Evolutionary conservation across 2,888 invertebrate genomes (phyloP), one percentile per base, ranked within the genome.

Genomic region (Parelbella ahira): DNA sequence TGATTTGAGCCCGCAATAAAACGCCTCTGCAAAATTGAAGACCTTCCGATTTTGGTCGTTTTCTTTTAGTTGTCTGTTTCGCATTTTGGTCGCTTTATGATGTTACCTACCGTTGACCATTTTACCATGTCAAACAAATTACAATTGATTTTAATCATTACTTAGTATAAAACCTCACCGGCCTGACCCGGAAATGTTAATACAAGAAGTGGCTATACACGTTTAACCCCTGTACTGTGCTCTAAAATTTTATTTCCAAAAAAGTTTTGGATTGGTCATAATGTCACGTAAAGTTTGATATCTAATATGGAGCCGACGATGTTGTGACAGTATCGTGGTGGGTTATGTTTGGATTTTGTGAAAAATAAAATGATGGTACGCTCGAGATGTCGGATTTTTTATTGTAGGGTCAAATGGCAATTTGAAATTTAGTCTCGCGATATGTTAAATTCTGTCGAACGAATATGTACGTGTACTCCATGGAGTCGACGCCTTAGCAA

Each of bases 231-330:
- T 37, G 29, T 44, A 50, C 25, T 51, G 34, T 48, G 52, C 54
- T 48, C 47, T 51, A 42, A 62, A 68, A 70, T n/a, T n/a, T n/a
- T n/a, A 65, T 65, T 67, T 63, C 61, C 53, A 52, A 60, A 62
- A 60, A 68, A 59, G n/a, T 62, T 49, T 48, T 44, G 47, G 45
- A 53, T 52, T 37, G 41, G 37, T 32, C 51, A 47, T 47, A 53
- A 55, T 51, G 49, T 54, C 53, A 37, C 56, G 56, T 79, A 73
- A 80, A 77, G 50, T 63, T 51, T 39, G 32, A 45, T 44, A 60
- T 60, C 61, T 70, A 69, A 79, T 75, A 73, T 54, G 61, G 48
- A 39, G 50, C 48, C 51, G 46, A 49, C 51, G 49, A 49, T 55
- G 52, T 58, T 59, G 55, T 63, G 73, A 69, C 75, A 68, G 66